Conservation (phyloP, 2,888 invertebrate genomes). For the Dione vanillae region DNA sequence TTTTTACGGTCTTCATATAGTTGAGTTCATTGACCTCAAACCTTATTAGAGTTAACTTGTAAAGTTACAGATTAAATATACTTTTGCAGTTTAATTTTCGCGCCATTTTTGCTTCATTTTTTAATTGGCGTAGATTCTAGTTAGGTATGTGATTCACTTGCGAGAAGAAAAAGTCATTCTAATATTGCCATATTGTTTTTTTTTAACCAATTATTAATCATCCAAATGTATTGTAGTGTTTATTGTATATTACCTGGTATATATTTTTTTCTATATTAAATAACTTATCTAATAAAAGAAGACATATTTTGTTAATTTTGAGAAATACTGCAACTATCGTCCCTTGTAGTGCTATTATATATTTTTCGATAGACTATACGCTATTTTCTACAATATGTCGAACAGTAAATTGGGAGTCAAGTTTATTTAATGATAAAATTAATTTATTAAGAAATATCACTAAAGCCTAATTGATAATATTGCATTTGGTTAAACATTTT, state of each 20-base stretch:
- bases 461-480: not conserved
- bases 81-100: too few relatives aligned
- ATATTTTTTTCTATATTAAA: not conserved
- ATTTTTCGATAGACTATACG: conserved; percentile 33
- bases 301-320: not conserved
- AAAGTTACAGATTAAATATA: too few relatives aligned
- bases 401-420: conserved; percentile 1
- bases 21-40: too few relatives aligned
- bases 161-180: not conserved
- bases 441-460: not conserved
- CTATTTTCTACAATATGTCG: conserved; percentile 17
- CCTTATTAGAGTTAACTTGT: too few relatives aligned
- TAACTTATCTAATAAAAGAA: not conserved
- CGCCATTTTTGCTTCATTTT: too few relatives aligned
- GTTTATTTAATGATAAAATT: conserved; percentile 6
- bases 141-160: too few relatives aligned
- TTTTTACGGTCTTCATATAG: too few relatives aligned
- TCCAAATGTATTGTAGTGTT: not conserved
- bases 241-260: not conserved
- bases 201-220: not conserved
- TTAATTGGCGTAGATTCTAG: too few relatives aligned
- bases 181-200: conserved; percentile 13
- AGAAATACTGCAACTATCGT: not conserved
- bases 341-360: conserved; percentile 26
- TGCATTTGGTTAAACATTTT: not conserved